A percentile compares a stretch with the other conserved stretches of the same genome.
Evolutionary conservation across 2,888 invertebrate genomes (phyloP).

Genomic region (Diaperis boleti): DNA sequence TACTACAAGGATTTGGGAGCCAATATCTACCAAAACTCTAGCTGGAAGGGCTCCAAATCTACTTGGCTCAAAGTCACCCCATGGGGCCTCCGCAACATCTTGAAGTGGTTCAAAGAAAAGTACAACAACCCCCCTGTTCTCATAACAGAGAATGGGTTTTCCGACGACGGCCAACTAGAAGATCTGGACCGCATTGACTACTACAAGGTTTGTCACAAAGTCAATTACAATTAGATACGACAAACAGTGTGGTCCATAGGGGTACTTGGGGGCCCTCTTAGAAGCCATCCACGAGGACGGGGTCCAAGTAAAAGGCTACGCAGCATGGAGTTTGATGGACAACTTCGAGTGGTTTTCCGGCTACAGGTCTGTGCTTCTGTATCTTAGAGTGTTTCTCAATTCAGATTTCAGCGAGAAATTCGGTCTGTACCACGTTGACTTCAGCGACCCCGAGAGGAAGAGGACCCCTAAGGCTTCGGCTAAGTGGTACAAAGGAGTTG

Average conservation of each 20-base stretch:
- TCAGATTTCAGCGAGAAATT: constrained; percentile 71
- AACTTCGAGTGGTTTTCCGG: constrained; percentile 73
- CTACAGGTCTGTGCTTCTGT: constrained; percentile 68
- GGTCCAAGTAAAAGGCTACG: constrained; percentile 69
- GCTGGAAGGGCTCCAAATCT: constrained; percentile 68
- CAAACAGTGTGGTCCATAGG: constrained; percentile 5
- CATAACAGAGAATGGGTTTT: constrained; percentile 72
- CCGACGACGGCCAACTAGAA: constrained; percentile 65
- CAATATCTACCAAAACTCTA: constrained; percentile 69
- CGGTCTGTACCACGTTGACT: constrained; percentile 77
- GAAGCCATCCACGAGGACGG: constrained; percentile 61
- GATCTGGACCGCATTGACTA: constrained; percentile 67
- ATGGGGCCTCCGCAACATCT: constrained; percentile 70
- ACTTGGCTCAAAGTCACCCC: constrained; percentile 65
- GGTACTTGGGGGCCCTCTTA: constrained; percentile 49
- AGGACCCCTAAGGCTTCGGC: constrained; percentile 75
- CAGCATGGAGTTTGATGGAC: constrained; percentile 74
- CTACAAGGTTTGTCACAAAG: constrained; percentile 26
- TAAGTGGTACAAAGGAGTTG: constrained; percentile 68
- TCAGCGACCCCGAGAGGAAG: constrained; percentile 69
- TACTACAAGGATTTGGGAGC: constrained; percentile 75
- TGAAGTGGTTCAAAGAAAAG: constrained; percentile 65
- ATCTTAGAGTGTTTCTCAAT: too few species aligned
- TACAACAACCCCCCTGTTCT: constrained; percentile 69
- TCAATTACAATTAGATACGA: not conserved